Base-by-base conservation (phyloP, 1,140 invertebrate species). In the Dendroctonus ponderosae region DNA sequence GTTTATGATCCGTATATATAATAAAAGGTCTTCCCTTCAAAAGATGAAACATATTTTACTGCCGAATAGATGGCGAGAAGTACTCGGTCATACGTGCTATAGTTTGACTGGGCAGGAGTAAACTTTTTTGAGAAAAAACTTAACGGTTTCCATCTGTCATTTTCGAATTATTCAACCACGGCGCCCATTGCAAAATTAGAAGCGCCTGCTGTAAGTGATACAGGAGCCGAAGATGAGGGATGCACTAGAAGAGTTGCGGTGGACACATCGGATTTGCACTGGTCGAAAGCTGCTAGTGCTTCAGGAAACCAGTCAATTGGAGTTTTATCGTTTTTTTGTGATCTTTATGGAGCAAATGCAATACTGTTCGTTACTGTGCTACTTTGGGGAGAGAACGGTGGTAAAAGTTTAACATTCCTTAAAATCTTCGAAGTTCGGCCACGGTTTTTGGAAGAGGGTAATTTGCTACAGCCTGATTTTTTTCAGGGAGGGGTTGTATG, bases 41-140 rank as follows among this genome's bases (percentile, higher is more conserved):
- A 54, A 76, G 48, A 51, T 11, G 2, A 15, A 46, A 66, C 59
- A 51, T 42, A 14, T 53, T 66, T 49, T 40, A 60, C 37, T 38
- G 37, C 59, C 12, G 43, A 8, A 41, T 54, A 62, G 6, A 64
- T 49, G 14, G 52, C 62, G 14, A 61, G 12, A 8, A 69, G 51
- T 71, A 82, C 79, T 6, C 79, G 59, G 67, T 82, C 75, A 58
- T 79, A 80, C 0, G 76, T 70, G 26, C 52, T 67, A 43, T 78
- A 77, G 42, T 74, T 75, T 8, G 11, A 53, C 53, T 79, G 61
- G 4, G 76, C 26, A 8, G 64, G n/a, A 5, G 51, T 70, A 6
- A 81, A 62, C 62, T 75, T 77, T 54, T 71, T 76, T 7, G 74
- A 78, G 59, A 78, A 80, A 66, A 81, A 82, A 7, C 63, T 76